phyloP scores from a whole-genome alignment of 1,140 invertebrate species.

The Nasonia longicornis region DNA sequence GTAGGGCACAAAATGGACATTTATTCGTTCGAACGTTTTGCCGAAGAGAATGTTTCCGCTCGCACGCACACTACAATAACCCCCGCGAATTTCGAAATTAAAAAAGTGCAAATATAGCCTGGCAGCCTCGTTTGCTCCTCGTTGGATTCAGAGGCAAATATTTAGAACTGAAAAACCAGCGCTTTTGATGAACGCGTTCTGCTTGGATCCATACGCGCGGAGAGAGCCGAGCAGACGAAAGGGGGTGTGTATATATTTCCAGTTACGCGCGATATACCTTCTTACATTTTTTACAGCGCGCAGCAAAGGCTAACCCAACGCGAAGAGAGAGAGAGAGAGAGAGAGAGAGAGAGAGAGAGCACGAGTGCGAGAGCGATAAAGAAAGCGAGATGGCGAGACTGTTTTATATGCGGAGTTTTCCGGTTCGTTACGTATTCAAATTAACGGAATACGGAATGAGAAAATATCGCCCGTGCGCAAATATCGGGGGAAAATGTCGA shows the following conservation, averaged over 20 bases:
- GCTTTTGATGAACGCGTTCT: too few relatives aligned
- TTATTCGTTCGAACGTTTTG: too few relatives aligned
- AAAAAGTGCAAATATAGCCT: too few relatives aligned
- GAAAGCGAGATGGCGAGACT: constrained; percentile 39
- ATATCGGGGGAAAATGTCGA: constrained; percentile 40
- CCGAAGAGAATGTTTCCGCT: too few relatives aligned
- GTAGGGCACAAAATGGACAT: too few relatives aligned
- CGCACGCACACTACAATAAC: too few relatives aligned
- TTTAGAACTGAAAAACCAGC: not conserved
- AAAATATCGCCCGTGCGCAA: constrained; percentile 54
- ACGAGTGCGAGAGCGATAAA: not conserved
- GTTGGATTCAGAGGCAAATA: not conserved
- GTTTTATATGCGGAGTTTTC: constrained; percentile 60
- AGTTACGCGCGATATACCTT: not conserved
- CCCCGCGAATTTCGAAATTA: too few relatives aligned
- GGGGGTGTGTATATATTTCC: not conserved
- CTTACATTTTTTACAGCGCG: not conserved
- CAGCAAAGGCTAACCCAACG: not conserved
- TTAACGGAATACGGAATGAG: constrained; percentile 56
- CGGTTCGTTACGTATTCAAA: constrained; percentile 64
- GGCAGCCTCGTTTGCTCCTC: too few relatives aligned
- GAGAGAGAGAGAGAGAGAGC: not conserved
- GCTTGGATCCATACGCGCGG: too few relatives aligned
- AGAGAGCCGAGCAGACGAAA: not conserved
- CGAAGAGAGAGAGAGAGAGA: too few relatives aligned